Percentiles rank a stretch among this genome's conserved stretches.
These are phyloP conservation scores for Apodemia zela DNA, from an alignment of 2,888 invertebrate species.

Conservation along the genomic window DNA sequence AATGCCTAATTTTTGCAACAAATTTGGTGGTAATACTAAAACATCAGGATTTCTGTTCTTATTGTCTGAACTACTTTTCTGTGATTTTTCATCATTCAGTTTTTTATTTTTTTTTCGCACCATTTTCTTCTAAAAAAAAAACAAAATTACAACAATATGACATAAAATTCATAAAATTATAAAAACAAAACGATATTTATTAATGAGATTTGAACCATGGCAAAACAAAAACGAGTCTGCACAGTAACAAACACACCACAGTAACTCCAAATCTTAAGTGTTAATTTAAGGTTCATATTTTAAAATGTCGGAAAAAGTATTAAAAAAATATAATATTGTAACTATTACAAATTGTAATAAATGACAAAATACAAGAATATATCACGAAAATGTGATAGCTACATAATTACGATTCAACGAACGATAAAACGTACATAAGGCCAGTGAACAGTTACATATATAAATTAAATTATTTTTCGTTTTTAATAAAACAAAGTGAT, in stretches of 20 bases:
- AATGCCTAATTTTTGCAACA: constrained; percentile 68
- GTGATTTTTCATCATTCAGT: constrained; percentile 29
- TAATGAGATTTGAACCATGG: constrained; percentile 31
- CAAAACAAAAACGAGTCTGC: constrained; percentile 6
- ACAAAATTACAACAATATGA: constrained; percentile 25
- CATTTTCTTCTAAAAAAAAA: constrained; percentile 22
- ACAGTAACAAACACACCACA: constrained; percentile 19
- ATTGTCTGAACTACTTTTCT: constrained; percentile 31
- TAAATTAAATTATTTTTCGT: background rate
- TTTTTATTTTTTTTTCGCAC: constrained; percentile 27
- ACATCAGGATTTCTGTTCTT: constrained; percentile 44
- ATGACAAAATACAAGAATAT: background rate
- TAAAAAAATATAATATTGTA: constrained; percentile 22
- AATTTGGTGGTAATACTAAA: constrained; percentile 65
- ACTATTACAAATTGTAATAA: background rate
- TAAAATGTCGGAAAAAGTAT: constrained; percentile 17
- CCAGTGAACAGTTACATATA: background rate
- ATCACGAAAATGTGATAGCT: background rate
- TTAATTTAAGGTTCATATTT: constrained; percentile 24
- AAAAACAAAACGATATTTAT: constrained; percentile 20
- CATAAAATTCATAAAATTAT: constrained; percentile 27
- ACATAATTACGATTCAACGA: background rate
- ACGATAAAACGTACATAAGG: background rate
- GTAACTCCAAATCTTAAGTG: rapidly evolving
- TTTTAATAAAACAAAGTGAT: background rate